A percentile compares a stretch with the other conserved stretches of the same genome.
Conservation (phyloP, 1,140 invertebrate genomes). For the Anoplophora glabripennis region DNA sequence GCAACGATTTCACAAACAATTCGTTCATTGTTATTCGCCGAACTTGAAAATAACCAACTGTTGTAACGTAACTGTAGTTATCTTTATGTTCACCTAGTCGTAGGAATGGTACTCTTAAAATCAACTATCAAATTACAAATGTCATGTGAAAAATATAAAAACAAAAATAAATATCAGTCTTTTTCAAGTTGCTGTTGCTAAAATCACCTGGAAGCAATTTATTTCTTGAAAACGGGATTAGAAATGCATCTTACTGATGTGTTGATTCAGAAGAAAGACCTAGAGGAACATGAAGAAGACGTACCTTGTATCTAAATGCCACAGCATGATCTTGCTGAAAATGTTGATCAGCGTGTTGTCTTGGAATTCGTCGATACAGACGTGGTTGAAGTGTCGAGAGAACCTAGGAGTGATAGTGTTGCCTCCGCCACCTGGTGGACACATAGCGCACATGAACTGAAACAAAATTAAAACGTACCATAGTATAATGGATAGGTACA, state of each 20-base stretch:
- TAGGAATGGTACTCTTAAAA: too few relatives aligned
- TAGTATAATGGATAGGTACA: neutral
- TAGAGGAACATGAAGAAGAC: neutral
- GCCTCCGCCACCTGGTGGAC: slow-evolving; percentile 76
- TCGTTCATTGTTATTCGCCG: too few relatives aligned
- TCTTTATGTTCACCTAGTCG: too few relatives aligned
- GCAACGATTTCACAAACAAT: too few relatives aligned
- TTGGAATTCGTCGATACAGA: slow-evolving; percentile 88
- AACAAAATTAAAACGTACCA: slow-evolving; percentile 21
- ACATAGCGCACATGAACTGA: slow-evolving; percentile 83
- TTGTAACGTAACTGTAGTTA: too few relatives aligned
- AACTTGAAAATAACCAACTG: too few relatives aligned
- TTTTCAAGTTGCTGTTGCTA: too few relatives aligned
- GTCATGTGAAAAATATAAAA: too few relatives aligned
- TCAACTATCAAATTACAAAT: too few relatives aligned
- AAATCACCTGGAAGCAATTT: neutral
- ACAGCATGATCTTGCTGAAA: slow-evolving; percentile 87
- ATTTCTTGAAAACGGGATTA: too few relatives aligned
- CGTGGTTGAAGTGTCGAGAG: slow-evolving; percentile 83
- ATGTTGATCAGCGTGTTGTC: slow-evolving; percentile 83
- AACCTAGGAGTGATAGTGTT: slow-evolving; percentile 85
- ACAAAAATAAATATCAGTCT: too few relatives aligned
- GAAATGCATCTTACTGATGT: too few relatives aligned
- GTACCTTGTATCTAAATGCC: slow-evolving; percentile 88
- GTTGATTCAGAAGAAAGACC: neutral